phyloP scores from a whole-genome alignment of 2,888 invertebrate genomes.

The Cosmia pyralina region DNA sequence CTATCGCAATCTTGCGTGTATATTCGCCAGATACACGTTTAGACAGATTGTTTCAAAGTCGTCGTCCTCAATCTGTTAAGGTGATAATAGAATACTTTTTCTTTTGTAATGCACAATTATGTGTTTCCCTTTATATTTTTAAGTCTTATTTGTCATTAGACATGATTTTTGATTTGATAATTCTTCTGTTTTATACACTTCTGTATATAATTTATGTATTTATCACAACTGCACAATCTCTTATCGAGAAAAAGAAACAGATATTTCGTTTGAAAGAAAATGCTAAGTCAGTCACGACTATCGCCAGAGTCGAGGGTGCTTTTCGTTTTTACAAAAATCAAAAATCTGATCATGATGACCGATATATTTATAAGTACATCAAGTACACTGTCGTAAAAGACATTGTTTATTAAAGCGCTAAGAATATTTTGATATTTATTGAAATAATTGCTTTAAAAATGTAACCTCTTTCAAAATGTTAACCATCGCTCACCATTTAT shows the following conservation, averaged over 20 bases:
- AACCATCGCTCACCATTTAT: constrained; percentile 89
- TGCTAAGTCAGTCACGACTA: constrained; percentile 66
- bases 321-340: constrained; percentile 64
- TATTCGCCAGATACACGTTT: constrained; percentile 82
- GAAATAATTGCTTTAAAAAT: constrained; percentile 86
- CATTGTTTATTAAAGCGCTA: constrained; percentile 85
- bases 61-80: constrained; percentile 75
- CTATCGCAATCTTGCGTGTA: constrained; percentile 67
- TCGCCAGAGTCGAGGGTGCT: constrained; percentile 81
- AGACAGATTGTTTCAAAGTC: constrained; percentile 69
- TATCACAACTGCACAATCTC: constrained; percentile 84
- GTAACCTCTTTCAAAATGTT: constrained; percentile 88
- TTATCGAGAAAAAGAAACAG: constrained; percentile 70
- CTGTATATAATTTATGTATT: constrained; percentile 83
- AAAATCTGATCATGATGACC: constrained; percentile 77
- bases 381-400: constrained; percentile 89
- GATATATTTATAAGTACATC: constrained; percentile 83
- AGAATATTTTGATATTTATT: constrained; percentile 86
- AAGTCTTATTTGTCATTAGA: constrained; percentile 79
- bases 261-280: constrained; percentile 66
- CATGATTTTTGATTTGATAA: constrained; percentile 73
- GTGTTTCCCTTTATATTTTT: constrained; percentile 78
- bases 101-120: constrained; percentile 87
- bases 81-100: constrained; percentile 88
- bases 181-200: constrained; percentile 75